Evolutionary conservation across 30 jellyfish, hydroid and myxozoan species (phyloP), one percentile per base, ranked within the genome.

Genomic region (Aurelia aurita complex sp. Pacific): DNA sequence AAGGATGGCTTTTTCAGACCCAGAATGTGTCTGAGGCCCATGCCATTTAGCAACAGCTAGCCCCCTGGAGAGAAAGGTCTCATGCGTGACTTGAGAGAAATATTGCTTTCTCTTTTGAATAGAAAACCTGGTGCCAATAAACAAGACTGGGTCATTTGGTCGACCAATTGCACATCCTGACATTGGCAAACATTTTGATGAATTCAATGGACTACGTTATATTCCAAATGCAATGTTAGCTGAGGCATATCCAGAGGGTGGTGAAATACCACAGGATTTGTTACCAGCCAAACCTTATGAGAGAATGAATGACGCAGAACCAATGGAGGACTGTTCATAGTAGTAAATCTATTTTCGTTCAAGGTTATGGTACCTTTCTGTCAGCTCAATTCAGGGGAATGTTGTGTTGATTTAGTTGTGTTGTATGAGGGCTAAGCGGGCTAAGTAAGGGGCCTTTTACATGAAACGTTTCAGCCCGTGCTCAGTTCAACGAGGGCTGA

Each of bases 191-290:
- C 82, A 91, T 64, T 91, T 91, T 52, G 60, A 73, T 15, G 90
- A 70, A 42, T 85, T 77, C 69, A 67, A 79, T 61, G 96, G 97
- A 8, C 54, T 38, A n/a, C 82, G 67, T 11, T 91, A 91, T 61
- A 67, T 77, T 63, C 91, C 97, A 15, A 91, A 92, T 63, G 72
- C 59, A 16, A 16, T 78, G 69, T 64, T 91, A 46, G 74, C 76
- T 1, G 77, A 67, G 67, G 34, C 55, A 32, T 91, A 84, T 83
- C 97, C 97, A 15, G 97, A 91, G 68, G 97, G 85, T 74, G 89
- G 86, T 5, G 65, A 35, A 14, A 73, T 85, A 46, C 88, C 94
- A 42, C 74, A 64, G 32, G 88, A 83, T n/a, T 57, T 70, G 38
- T 43, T 71, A n/a, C 92, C 92, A 11, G 62, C 86, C 67, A 60